phyloP scores from a whole-genome alignment of 2,797 vertebrate genomes.

The Tokudaia muenninki region DNA sequence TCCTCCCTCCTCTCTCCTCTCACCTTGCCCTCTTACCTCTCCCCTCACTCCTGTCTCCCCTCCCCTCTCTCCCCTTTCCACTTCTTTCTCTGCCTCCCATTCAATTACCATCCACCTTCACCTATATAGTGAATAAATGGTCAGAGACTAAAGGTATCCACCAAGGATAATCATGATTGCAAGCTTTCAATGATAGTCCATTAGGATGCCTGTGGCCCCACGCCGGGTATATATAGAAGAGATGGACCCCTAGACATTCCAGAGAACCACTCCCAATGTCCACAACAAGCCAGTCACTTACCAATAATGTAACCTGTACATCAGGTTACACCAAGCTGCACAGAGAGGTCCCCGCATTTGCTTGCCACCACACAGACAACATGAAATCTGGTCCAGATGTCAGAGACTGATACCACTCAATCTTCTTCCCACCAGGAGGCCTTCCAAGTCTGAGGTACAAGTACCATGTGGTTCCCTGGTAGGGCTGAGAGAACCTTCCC shows the following conservation, averaged over 20 bases:
- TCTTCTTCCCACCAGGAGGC: no score
- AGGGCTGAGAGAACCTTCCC: not conserved
- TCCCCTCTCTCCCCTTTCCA: no score
- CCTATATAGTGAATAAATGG: not conserved
- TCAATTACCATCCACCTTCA: not conserved
- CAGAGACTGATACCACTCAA: no score
- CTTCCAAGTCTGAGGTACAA: not conserved
- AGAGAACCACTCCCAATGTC: no score
- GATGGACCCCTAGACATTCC: fast-evolving
- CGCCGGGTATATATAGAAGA: no score
- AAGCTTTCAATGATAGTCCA: not conserved
- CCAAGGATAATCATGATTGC: not conserved
- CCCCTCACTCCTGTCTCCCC: not conserved
- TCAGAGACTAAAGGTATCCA: not conserved
- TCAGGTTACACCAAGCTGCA: fast-evolving
- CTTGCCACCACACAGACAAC: not conserved
- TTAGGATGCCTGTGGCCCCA: fast-evolving
- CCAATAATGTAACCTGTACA: fast-evolving
- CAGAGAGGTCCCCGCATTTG: not conserved
- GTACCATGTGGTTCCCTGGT: fast-evolving
- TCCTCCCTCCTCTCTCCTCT: not conserved
- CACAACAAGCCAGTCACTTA: fast-evolving
- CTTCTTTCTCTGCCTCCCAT: no score
- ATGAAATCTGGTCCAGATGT: fast-evolving
- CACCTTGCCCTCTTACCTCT: not conserved